These are phyloP conservation scores for Syndactyla subalaris DNA, from an alignment of 2,797 vertebrate genomes.

Conservation along the genomic window DNA sequence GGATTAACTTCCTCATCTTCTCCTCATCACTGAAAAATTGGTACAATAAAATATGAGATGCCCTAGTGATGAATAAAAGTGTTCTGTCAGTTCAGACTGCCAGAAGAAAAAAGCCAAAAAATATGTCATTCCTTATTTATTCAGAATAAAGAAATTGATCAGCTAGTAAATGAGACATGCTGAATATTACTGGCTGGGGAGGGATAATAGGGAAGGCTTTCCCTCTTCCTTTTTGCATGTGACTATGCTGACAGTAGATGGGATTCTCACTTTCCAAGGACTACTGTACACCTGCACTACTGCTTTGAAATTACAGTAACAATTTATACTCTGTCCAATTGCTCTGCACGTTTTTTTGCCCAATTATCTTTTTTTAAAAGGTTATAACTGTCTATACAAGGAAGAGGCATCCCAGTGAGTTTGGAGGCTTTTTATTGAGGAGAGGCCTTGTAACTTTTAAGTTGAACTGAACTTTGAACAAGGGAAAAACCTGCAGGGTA, in stretches of 20 bases:
- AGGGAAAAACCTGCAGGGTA: not conserved
- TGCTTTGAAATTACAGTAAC: not conserved
- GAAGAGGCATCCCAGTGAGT: not conserved
- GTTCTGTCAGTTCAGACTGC: not conserved
- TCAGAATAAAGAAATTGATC: not conserved
- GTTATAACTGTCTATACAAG: not conserved
- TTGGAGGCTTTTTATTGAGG: not conserved
- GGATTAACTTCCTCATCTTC: not conserved
- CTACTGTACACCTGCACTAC: not conserved
- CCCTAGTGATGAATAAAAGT: not conserved
- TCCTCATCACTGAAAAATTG: not conserved
- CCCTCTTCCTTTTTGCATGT: not conserved
- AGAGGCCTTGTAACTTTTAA: not conserved
- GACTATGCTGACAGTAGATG: not conserved
- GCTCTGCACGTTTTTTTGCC: not conserved
- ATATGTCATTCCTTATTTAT: not conserved
- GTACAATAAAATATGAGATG: constrained; percentile 13
- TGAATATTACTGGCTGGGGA: not conserved
- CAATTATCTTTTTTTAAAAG: not conserved
- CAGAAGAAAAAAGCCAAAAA: not conserved
- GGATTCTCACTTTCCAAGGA: not conserved
- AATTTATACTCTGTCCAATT: not conserved
- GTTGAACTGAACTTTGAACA: not conserved
- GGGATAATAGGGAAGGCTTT: not conserved
- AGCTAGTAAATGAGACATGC: not conserved